Percentiles rank a stretch among this genome's conserved stretches.
These are phyloP conservation scores for Electrona antarctica DNA, from an alignment of 2,113 vertebrate species.

Conservation along the genomic window DNA sequence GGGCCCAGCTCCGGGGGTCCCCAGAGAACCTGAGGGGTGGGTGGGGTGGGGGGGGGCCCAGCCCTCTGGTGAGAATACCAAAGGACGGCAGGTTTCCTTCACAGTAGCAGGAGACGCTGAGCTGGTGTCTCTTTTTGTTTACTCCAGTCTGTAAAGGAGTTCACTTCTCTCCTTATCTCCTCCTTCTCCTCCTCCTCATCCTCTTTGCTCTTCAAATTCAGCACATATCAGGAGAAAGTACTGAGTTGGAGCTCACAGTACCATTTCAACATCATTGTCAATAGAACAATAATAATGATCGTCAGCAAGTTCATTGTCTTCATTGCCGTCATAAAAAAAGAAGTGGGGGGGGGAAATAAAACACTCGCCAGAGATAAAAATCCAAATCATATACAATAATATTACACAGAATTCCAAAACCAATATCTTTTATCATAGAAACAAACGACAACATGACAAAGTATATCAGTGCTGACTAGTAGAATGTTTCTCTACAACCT, in stretches of 20 bases:
- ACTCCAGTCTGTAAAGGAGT: conserved; percentile 27
- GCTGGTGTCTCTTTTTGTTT: conserved; percentile 27
- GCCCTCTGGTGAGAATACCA: conserved; percentile 45
- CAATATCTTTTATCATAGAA: conserved; percentile 69
- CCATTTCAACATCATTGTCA: conserved; percentile 44
- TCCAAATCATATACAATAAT: conserved; percentile 67
- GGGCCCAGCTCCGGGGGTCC: no score
- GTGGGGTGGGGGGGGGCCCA: background rate
- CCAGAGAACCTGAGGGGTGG: no score
- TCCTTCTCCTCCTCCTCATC: conserved; percentile 9
- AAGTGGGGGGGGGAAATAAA: no score
- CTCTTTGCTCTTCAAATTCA: conserved; percentile 27
- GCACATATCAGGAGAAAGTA: conserved; percentile 52
- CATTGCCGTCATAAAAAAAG: conserved; percentile 45
- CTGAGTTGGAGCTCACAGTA: conserved; percentile 70
- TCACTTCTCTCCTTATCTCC: conserved; percentile 16
- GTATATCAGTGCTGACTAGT: conserved; percentile 67
- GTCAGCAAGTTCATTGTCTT: conserved; percentile 57
- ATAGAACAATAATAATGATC: conserved; percentile 44
- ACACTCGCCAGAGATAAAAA: conserved; percentile 54
- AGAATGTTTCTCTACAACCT: conserved; percentile 56
- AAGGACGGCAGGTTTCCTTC: conserved; percentile 51
- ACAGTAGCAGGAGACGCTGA: conserved; percentile 63
- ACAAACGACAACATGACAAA: conserved; percentile 65
- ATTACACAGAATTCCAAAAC: conserved; percentile 64